Base-by-base conservation (phyloP, 2,888 invertebrate species). In the Crepidodera aurea region DNA sequence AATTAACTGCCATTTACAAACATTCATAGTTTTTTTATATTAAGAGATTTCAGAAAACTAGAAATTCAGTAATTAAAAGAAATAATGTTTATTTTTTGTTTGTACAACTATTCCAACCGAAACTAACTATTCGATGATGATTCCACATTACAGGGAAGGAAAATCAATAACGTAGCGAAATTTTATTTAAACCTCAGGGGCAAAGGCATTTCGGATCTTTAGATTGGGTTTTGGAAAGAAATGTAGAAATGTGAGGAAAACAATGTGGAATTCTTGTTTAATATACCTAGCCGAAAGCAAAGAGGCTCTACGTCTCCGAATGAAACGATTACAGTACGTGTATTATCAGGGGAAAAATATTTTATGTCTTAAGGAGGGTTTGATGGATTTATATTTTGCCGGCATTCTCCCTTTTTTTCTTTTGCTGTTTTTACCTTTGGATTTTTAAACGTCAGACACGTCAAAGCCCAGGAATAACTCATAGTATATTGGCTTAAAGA, bases 251-350 rank as follows among this genome's bases (percentile, higher is more conserved):
- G 55, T 55, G 55, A 22, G 34, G 34, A 55, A 55, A 55, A 55
- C 55, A 55, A 55, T 55, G 55, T 55, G 55, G 54, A 55, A 32
- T 55, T 44, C 46, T 46, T 55, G 55, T 55, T 55, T 55, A 55
- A 55, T 55, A 55, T 34, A 46, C 55, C 46, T 22, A 34, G 44
- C 55, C 34, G 46, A 55, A 55, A 46, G 55, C 46, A 55, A 46
- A 55, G 34, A 54, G 46, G 44, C 32, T 54, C 44, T 44, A 54
- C 32, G 44, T 54, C 54, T 54, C 44, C 15, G 32, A 12, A 34
- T 44, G 32, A 55, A 54, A 46, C 55, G 55, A 55, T 55, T 55
- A 55, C 55, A 34, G 46, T 34, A 55, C 39, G 44, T 55, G 55
- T 55, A 55, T 44, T 55, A 55, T 44, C 55, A 22, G 18, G 55